These are phyloP conservation scores for Cantharis flavilabris DNA, from an alignment of 2,888 invertebrate species.

Conservation along the genomic window DNA sequence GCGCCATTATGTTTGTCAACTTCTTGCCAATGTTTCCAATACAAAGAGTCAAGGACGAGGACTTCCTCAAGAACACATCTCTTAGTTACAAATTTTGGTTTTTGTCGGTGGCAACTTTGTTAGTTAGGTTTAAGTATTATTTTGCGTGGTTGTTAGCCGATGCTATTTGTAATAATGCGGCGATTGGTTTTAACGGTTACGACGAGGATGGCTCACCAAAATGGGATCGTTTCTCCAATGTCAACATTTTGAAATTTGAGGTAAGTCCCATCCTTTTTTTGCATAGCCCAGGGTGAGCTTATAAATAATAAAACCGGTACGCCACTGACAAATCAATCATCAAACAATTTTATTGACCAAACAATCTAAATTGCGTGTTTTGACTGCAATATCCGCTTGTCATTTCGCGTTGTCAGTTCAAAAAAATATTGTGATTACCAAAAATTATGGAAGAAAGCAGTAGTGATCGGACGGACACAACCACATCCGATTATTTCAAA, in stretches of 20 bases:
- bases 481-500: not conserved
- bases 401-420: not conserved
- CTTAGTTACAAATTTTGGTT: conserved; percentile 73
- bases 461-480: not conserved
- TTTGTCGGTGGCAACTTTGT: conserved; percentile 73
- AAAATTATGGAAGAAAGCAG: not conserved
- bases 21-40: conserved; percentile 75
- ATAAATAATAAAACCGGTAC: too few species aligned
- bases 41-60: conserved; percentile 69
- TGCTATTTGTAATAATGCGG: conserved; percentile 92
- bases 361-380: not conserved
- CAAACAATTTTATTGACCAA: not conserved
- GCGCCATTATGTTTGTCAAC: conserved; percentile 73
- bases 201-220: conserved; percentile 73
- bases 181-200: conserved; percentile 86
- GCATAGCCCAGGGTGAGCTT: too few species aligned
- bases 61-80: conserved; percentile 65
- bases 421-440: not conserved
- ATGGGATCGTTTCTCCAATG: conserved; percentile 94
- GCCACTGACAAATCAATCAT: not conserved
- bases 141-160: conserved; percentile 97
- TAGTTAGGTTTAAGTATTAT: conserved; percentile 91
- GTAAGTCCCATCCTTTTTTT: too few species aligned
- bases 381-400: not conserved
- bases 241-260: conserved; percentile 87